phyloP scores from a whole-genome alignment of 2,888 invertebrate species.

The Graphium colonna region DNA sequence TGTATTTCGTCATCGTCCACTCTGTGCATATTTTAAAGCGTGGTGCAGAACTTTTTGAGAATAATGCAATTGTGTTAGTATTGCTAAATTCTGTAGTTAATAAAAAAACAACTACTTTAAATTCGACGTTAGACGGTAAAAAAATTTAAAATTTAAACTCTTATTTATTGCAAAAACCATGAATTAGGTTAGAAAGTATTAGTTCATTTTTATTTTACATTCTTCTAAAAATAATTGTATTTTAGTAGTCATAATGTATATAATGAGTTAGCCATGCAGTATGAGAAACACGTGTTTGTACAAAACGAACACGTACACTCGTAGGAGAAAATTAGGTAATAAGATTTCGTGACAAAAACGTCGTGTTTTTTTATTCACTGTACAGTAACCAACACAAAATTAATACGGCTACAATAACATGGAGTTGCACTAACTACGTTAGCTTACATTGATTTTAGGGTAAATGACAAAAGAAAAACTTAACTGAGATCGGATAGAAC shows the following conservation, averaged over 20 bases:
- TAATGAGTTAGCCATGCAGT: constrained; percentile 26
- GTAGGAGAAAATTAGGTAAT: constrained; percentile 35
- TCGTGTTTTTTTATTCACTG: constrained; percentile 57
- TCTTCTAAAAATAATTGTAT: too few species aligned
- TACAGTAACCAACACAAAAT: constrained; percentile 18
- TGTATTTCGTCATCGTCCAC: constrained; percentile 64
- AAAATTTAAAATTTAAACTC: too few species aligned
- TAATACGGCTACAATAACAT: constrained; percentile 10
- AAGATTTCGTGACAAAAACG: constrained; percentile 53
- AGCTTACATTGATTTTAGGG: neutral
- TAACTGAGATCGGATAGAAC: constrained; percentile 7
- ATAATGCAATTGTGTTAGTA: neutral
- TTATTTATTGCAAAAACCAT: too few species aligned
- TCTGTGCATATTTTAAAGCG: constrained; percentile 39
- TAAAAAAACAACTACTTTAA: too few species aligned
- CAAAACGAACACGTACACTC: constrained; percentile 68
- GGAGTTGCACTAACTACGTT: constrained; percentile 19
- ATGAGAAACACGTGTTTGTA: constrained; percentile 28
- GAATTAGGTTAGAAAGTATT: too few species aligned
- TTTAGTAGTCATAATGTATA: neutral
- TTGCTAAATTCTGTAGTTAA: too few species aligned
- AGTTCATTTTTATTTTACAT: too few species aligned
- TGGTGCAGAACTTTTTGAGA: constrained; percentile 26
- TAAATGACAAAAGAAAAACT: neutral
- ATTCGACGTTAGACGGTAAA: too few species aligned